phyloP scores from a whole-genome alignment of 2,888 invertebrate species.

The Eudasyphora cyanicolor region DNA sequence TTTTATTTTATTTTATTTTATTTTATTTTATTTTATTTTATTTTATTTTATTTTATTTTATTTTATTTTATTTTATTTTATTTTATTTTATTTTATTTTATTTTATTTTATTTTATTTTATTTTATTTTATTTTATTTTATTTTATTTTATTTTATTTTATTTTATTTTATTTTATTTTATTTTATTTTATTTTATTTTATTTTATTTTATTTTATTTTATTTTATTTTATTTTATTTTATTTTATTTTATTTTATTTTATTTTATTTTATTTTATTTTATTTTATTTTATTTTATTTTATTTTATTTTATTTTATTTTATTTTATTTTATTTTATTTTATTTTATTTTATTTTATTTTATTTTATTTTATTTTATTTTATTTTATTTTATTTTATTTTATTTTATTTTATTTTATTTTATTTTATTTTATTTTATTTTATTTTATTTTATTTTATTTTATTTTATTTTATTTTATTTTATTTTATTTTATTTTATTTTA shows the following conservation, averaged over 20 bases:
- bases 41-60: background rate
- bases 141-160: background rate
- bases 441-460: background rate
- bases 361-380: background rate
- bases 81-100: background rate
- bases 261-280: background rate
- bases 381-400: background rate
- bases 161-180: background rate
- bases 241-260: background rate
- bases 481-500: background rate
- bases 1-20: background rate
- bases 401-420: background rate
- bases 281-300: background rate
- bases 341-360: background rate
- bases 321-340: background rate
- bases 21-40: background rate
- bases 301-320: background rate
- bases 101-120: background rate
- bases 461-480: background rate
- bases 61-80: background rate
- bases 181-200: background rate
- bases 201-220: background rate
- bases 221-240: background rate
- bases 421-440: constrained; percentile 1
- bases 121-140: background rate